Evolutionary conservation across 1,140 invertebrate species (phyloP).

Genomic region (Muscidifurax raptorellus): DNA sequence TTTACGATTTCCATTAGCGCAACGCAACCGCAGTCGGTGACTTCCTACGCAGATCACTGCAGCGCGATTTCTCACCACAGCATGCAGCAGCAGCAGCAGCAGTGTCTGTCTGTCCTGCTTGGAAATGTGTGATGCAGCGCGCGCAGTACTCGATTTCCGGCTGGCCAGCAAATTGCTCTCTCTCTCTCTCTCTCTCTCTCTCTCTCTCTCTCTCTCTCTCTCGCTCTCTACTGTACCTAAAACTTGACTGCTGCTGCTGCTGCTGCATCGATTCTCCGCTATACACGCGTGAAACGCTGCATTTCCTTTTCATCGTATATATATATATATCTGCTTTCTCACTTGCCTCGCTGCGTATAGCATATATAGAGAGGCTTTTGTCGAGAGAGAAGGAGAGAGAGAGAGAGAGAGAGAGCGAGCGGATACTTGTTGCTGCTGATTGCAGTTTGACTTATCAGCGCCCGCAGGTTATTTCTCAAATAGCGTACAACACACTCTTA

Average conservation of each 20-base stretch:
- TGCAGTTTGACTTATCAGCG: neutral
- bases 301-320: constrained; percentile 27
- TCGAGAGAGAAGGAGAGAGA: neutral
- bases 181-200: constrained; percentile 36
- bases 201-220: constrained; percentile 36
- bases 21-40: constrained; percentile 60
- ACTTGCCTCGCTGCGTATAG: neutral
- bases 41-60: constrained; percentile 17
- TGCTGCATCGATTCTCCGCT: neutral
- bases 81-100: too few relatives aligned
- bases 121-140: neutral
- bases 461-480: neutral
- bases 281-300: neutral
- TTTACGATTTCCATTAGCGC: constrained; percentile 70
- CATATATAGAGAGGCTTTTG: neutral
- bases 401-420: too few relatives aligned
- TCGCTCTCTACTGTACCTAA: neutral
- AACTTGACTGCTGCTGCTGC: neutral
- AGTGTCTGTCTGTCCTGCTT: constrained; percentile 23
- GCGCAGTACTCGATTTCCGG: constrained; percentile 37
- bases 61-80: constrained; percentile 56
- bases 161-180: constrained; percentile 15
- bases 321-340: neutral
- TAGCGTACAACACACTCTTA: too few relatives aligned
- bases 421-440: neutral